Evolutionary conservation across 2,113 vertebrate species (phyloP).

Genomic region (Crotalus helleri): DNA sequence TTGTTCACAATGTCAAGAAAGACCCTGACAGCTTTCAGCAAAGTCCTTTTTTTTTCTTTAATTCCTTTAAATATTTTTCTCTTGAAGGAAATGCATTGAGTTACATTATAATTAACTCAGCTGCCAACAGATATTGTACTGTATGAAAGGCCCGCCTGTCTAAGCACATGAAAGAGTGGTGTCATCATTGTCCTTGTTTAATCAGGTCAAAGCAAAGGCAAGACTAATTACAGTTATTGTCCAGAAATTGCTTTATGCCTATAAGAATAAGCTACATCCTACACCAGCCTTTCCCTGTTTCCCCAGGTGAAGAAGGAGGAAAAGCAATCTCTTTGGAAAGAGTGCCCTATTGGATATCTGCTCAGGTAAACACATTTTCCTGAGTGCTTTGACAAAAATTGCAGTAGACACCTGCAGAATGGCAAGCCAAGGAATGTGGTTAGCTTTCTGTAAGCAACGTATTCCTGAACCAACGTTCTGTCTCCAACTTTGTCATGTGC

Average conservation of each 20-base stretch:
- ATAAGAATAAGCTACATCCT: conserved; percentile 71
- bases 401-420: not conserved
- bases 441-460: not conserved
- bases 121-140: conserved; percentile 90
- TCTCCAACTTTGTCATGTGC: not conserved
- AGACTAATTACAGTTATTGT: conserved; percentile 85
- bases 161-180: conserved; percentile 77
- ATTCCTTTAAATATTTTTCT: conserved; percentile 69
- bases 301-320: conserved; percentile 25
- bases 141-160: conserved; percentile 75
- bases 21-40: conserved; percentile 84
- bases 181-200: conserved; percentile 77
- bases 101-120: conserved; percentile 89
- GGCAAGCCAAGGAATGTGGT: no score
- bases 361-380: not conserved
- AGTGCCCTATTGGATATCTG: conserved; percentile 27
- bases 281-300: conserved; percentile 64
- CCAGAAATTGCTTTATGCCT: conserved; percentile 67
- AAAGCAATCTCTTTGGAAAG: not conserved
- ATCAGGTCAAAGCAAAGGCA: conserved; percentile 84
- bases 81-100: conserved; percentile 74
- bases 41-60: conserved; percentile 61
- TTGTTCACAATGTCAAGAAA: conserved; percentile 73
- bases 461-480: not conserved
- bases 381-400: not conserved